These are phyloP conservation scores for Tyrannus savana DNA, from an alignment of 2,113 vertebrate species.

Conservation along the genomic window DNA sequence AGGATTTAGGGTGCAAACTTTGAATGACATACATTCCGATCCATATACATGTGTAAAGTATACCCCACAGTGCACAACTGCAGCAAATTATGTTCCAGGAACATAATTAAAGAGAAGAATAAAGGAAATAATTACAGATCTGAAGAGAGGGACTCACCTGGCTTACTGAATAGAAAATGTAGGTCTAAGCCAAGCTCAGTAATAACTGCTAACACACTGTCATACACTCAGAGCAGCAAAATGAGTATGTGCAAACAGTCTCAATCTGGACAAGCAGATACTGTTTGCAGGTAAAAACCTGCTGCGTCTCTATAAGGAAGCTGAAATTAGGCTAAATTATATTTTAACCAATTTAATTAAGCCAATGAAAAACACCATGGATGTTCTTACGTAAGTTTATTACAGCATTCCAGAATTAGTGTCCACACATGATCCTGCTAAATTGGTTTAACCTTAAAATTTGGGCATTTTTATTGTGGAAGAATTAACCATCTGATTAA, in stretches of 20 bases:
- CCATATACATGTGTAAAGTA: background rate
- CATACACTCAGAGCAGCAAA: background rate
- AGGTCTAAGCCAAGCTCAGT: slow-evolving; percentile 1
- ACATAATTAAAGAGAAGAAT: slow-evolving; percentile 35
- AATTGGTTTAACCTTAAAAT: background rate
- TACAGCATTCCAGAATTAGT: background rate
- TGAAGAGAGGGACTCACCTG: slow-evolving; percentile 16
- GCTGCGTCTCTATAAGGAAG: background rate
- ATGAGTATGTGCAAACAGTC: background rate
- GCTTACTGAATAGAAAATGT: slow-evolving; percentile 18
- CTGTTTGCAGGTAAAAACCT: slow-evolving; percentile 33
- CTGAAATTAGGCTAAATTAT: background rate
- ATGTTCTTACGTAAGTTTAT: background rate
- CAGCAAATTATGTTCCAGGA: background rate
- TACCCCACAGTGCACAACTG: background rate
- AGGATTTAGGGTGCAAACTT: background rate
- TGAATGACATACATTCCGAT: background rate
- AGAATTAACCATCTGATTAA: background rate
- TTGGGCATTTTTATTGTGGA: background rate
- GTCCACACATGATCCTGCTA: background rate
- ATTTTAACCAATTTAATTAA: slow-evolving; percentile 18
- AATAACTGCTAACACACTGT: background rate
- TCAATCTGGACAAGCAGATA: background rate
- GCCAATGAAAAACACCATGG: background rate
- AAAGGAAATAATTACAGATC: slow-evolving; percentile 42